A percentile compares a stretch with the other conserved stretches of the same genome.
These are phyloP conservation scores for Andrena minutula DNA, from an alignment of 2,888 invertebrate genomes.

Conservation along the genomic window DNA sequence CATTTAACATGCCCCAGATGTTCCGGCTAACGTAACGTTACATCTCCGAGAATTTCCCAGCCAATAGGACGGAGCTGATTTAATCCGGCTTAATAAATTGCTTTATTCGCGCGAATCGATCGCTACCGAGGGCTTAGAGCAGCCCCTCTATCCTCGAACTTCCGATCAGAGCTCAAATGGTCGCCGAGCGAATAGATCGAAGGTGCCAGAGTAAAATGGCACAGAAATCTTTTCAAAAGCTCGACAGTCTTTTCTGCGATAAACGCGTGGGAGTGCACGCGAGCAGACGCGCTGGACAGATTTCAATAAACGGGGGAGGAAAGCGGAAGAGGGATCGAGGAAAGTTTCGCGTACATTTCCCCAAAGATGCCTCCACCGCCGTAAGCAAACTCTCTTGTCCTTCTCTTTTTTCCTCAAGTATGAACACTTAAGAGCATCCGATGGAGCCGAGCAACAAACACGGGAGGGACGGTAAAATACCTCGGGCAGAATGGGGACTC, in stretches of 20 bases:
- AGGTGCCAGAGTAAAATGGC: neutral
- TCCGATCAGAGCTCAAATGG: neutral
- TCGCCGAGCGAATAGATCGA: neutral
- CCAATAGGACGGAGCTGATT: too few relatives aligned
- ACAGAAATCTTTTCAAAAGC: neutral
- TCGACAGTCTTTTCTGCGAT: neutral
- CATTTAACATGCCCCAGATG: neutral
- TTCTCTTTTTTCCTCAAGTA: conserved; percentile 13
- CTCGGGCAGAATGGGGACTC: conserved; percentile 23
- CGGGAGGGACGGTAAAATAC: conserved; percentile 28
- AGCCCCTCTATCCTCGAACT: too few relatives aligned
- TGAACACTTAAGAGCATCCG: conserved; percentile 44
- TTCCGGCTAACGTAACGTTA: too few relatives aligned
- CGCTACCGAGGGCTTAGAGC: neutral
- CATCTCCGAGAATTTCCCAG: too few relatives aligned
- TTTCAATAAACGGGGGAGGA: conserved; percentile 26
- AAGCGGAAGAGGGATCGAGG: conserved; percentile 29
- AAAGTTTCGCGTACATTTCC: conserved; percentile 17
- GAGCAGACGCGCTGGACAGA: conserved; percentile 8
- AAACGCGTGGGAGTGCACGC: neutral
- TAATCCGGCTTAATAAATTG: neutral
- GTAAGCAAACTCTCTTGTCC: conserved; percentile 8
- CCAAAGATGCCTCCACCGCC: conserved; percentile 17
- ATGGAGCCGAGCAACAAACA: conserved; percentile 39
- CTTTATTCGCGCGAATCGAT: neutral